Percentiles rank a stretch among this genome's conserved stretches.
Conservation (phyloP, 2,888 invertebrate genomes). For the Catocala sponsa region DNA sequence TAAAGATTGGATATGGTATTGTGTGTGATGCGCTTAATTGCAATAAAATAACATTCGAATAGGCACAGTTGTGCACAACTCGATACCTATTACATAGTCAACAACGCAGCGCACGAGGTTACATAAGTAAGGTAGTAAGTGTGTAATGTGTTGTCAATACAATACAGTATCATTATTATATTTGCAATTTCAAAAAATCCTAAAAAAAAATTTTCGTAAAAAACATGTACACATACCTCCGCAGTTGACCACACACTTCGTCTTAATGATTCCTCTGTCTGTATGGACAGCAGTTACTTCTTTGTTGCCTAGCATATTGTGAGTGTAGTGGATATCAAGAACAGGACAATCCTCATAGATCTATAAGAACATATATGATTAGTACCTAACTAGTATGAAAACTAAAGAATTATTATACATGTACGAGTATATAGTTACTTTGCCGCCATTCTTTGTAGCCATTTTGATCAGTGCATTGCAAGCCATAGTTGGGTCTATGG, state of each 20-base stretch:
- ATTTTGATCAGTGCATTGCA: conserved; percentile 92
- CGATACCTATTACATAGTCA: too few species aligned
- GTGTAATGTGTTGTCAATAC: too few species aligned
- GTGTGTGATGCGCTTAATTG: too few species aligned
- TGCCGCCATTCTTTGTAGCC: conserved; percentile 91
- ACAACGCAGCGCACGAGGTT: too few species aligned
- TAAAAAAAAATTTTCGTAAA: too few species aligned
- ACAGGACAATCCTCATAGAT: conserved; percentile 93
- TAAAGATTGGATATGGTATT: too few species aligned
- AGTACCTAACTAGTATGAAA: neutral
- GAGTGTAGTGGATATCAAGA: conserved; percentile 90
- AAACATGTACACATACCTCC: conserved; percentile 77
- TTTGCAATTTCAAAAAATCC: too few species aligned
- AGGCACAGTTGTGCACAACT: too few species aligned
- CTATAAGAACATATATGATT: conserved; percentile 67
- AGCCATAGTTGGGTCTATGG: conserved; percentile 94
- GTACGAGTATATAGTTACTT: conserved; percentile 83
- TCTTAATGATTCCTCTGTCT: conserved; percentile 91
- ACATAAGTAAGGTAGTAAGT: too few species aligned
- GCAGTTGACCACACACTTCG: conserved; percentile 93
- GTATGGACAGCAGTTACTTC: conserved; percentile 94
- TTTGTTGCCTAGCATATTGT: conserved; percentile 89
- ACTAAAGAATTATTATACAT: neutral
- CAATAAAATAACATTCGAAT: too few species aligned
- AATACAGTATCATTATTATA: too few species aligned